Conservation (phyloP, 2,797 vertebrate genomes). For the Coluber constrictor region DNA sequence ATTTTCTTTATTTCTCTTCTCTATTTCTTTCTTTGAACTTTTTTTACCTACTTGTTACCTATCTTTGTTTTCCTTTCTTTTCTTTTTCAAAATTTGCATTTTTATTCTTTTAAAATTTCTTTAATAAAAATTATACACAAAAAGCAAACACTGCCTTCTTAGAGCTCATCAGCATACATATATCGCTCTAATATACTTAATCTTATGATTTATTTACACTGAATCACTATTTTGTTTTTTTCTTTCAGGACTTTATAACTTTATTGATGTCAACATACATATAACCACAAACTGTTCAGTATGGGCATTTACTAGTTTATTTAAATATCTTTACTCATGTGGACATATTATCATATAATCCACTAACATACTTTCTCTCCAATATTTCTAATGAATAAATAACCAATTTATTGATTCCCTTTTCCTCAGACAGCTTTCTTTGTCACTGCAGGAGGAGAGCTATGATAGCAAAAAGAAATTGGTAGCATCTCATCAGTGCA, state of each 20-base stretch:
- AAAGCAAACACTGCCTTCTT: background rate
- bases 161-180: background rate
- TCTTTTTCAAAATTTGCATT: background rate
- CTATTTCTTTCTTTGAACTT: background rate
- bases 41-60: background rate
- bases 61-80: background rate
- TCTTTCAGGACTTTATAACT: background rate
- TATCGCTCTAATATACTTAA: background rate
- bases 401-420: background rate
- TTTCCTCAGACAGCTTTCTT: background rate
- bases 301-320: background rate
- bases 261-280: background rate
- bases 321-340: background rate
- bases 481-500: background rate
- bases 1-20: background rate
- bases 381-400: background rate
- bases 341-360: background rate
- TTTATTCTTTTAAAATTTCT: background rate
- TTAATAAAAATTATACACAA: background rate
- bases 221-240: background rate
- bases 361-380: background rate
- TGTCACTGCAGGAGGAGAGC: background rate
- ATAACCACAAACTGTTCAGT: background rate
- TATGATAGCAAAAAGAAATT: background rate
- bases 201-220: background rate